Conservation (phyloP, 2,797 vertebrate species). For the Carapus acus region DNA sequence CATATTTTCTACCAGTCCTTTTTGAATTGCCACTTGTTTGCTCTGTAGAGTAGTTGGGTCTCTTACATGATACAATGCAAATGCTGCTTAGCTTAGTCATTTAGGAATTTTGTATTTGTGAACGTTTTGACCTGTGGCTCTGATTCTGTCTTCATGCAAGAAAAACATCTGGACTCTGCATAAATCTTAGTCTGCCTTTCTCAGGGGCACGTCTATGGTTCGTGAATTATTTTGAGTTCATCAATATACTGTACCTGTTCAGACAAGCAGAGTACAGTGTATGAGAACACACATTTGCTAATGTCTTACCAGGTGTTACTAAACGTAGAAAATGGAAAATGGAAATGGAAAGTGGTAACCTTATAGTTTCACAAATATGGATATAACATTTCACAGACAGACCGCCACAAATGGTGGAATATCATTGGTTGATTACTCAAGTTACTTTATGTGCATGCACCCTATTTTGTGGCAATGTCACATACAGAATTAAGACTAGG, state of each 20-base stretch:
- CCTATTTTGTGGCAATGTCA: no score
- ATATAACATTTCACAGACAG: not conserved
- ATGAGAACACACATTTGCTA: constrained; percentile 9
- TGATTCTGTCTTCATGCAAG: not conserved
- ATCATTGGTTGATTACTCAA: not conserved
- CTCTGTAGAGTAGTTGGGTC: no score
- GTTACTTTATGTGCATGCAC: no score
- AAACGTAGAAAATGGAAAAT: not conserved
- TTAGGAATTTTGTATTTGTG: no score
- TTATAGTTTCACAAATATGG: no score
- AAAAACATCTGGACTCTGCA: constrained; percentile 17
- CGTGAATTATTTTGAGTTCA: constrained; percentile 26
- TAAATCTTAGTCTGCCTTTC: constrained; percentile 28
- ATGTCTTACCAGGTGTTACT: constrained; percentile 8
- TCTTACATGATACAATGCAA: no score
- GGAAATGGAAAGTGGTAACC: not conserved
- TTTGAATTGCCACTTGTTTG: no score
- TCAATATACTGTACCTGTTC: constrained; percentile 1
- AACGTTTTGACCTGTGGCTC: no score
- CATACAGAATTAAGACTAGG: not conserved
- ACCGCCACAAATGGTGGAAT: not conserved
- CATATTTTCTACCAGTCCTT: no score
- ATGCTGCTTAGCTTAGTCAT: no score
- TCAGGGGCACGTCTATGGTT: constrained; percentile 29
- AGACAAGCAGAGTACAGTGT: constrained; percentile 17